Percentiles rank a stretch among this genome's conserved stretches.
These are phyloP conservation scores for Porites evermanni DNA, from an alignment of 92 coral and sea anemone species.

Conservation along the genomic window DNA sequence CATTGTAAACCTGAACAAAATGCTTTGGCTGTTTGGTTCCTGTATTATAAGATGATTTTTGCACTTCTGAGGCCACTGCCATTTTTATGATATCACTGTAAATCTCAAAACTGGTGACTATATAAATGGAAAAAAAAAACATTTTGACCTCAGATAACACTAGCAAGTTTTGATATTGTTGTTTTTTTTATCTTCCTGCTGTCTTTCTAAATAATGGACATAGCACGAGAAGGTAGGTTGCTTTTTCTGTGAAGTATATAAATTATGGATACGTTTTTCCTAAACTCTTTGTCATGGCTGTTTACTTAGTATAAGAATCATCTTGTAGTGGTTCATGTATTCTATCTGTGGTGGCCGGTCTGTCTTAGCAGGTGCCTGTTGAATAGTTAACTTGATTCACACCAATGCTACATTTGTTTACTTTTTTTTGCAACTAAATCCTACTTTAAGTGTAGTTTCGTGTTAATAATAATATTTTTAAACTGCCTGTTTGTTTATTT, in stretches of 20 bases:
- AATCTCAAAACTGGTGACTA: background rate
- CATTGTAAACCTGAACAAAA: constrained; percentile 6
- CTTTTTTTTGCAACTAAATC: background rate
- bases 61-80: constrained; percentile 34
- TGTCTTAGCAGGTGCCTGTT: constrained; percentile 30
- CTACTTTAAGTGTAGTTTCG: background rate
- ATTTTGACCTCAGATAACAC: background rate
- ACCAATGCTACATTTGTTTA: background rate
- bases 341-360: background rate
- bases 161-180: background rate
- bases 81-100: background rate
- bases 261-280: constrained; percentile 17
- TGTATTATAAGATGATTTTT: background rate
- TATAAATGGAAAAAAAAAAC: background rate
- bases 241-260: constrained; percentile 13
- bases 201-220: constrained; percentile 13
- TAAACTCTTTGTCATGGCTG: constrained; percentile 29
- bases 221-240: constrained; percentile 39
- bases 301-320: constrained; percentile 9
- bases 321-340: constrained; percentile 21
- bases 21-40: constrained; percentile 14
- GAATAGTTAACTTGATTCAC: background rate
- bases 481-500: background rate
- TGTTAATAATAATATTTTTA: background rate
- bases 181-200: constrained; percentile 3